Evolutionary conservation across 2,797 vertebrate genomes (phyloP), one percentile per base, ranked within the genome.

Genomic region (Eospalax fontanierii): DNA sequence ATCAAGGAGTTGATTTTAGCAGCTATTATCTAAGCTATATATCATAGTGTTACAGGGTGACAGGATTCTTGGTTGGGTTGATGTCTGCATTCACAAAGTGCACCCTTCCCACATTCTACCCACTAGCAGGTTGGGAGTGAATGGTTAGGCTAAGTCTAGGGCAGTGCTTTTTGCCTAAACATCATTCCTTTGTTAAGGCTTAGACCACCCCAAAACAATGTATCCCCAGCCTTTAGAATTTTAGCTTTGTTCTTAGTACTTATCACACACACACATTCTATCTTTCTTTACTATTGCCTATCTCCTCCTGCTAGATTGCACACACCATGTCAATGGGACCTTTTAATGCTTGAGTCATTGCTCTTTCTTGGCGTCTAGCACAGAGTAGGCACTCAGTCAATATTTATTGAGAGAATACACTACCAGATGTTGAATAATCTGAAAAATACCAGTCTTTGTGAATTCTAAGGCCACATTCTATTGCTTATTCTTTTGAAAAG

Each of bases 341-440:
- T 54, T 46, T 65, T 65, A 18, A 74, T 30, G 28, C 76, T 80
- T 79, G 66, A 68, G 71, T 93, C 43, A 82, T 65, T 19, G 35
- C 28, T 61, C 85, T 63, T 88, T 70, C 79, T 76, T 66, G 26
- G 61, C 14, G 46, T 86, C 82, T 70, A 5, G 86, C 46, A 46
- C 14, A 35, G 4, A 83, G 70, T 4, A 76, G 85, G 78, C 15
- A 54, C 83, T 92, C 81, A 14, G 76, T 74, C 74, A 94, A 26
- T 76, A 90, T 87, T 80, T 76, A 57, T 65, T 68, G 94, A 82
- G 43, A 91, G 81, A 96, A 76, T 80, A 90, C 85, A 95, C 59
- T 79, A 87, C 66, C 54, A 93, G 85, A 90, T 38, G 40, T 28
- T 91, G 70, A 86, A 59, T 90, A 38, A 95, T 73, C n/a, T 73